Evolutionary conservation across 2,888 invertebrate species (phyloP).

Genomic region (Prostheceraeus crozeri): DNA sequence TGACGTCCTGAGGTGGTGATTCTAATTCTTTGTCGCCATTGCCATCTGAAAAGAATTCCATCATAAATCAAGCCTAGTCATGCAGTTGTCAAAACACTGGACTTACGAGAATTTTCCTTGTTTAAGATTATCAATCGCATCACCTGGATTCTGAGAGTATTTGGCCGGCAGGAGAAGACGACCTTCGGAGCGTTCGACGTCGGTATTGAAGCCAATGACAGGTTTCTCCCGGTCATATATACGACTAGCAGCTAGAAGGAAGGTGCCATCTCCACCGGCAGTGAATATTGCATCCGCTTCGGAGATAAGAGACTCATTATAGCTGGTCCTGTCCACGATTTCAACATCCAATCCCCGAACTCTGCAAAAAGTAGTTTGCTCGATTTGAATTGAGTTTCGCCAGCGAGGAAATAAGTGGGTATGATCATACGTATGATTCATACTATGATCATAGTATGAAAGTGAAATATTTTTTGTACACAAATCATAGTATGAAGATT

Average conservation of each 20-base stretch:
- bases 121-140: conserved; percentile 70
- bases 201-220: conserved; percentile 93
- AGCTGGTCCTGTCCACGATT: conserved; percentile 60
- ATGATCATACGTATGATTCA: too few relatives aligned
- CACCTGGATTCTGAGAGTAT: conserved; percentile 71
- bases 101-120: conserved; percentile 63
- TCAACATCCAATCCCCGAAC: conserved; percentile 69
- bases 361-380: conserved; percentile 54
- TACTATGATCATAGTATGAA: too few relatives aligned
- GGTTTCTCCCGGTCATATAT: conserved; percentile 71
- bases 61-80: too few relatives aligned
- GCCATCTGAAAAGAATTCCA: conserved; percentile 64
- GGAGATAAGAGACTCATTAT: conserved; percentile 66
- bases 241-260: conserved; percentile 79
- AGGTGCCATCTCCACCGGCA: conserved; percentile 90
- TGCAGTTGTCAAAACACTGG: background rate
- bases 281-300: conserved; percentile 72
- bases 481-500: too few relatives aligned
- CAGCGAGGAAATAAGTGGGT: too few relatives aligned
- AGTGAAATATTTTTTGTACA: too few relatives aligned
- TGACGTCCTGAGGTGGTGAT: conserved; percentile 70
- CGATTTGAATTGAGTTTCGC: too few relatives aligned
- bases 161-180: conserved; percentile 77
- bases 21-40: conserved; percentile 78
- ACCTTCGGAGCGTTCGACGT: conserved; percentile 84